Base-by-base conservation (phyloP, 1,140 invertebrate genomes). In the Antheraea pernyi region DNA sequence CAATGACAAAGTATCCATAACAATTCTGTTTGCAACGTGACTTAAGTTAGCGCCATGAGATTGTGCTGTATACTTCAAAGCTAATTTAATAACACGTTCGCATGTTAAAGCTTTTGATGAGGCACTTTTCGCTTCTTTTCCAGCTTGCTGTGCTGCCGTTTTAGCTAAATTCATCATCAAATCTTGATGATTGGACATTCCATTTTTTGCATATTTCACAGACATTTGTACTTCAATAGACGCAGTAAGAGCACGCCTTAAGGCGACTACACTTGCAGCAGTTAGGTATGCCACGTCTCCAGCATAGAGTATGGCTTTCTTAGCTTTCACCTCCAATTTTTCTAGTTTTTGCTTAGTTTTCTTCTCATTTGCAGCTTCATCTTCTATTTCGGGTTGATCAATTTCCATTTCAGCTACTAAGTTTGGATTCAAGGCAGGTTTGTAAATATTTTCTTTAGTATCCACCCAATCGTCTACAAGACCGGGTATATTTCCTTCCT, bases 171-270 rank as follows among this genome's bases (percentile, higher is more conserved):
- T 92, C 88, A 90, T 92, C 89, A 92, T 91, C 48, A 91, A 70
- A 68, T 90, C 90, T 76, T 89, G 85, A 72, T 91, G 90, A 77
- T 90, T 90, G 0, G 86, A 82, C 88, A 89, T 89, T 19, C 90
- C 88, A 68, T 85, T 92, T 67, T 88, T 92, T 9, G 88, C 89
- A 69, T 84, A 86, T 53, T 74, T 83, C 0, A 92, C 89, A 13
- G 90, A 91, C 88, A 92, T 92, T 66, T 89, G 79, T 2, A 92
- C 90, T 75, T 91, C 90, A 63, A 91, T 91, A 2, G 89, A 91
- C 7, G 90, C 89, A 0, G 89, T 91, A 22, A 92, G 76, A 6
- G 89, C 88, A 19, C 89, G 81, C 37, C 90, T 83, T 77, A 92
- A 78, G 16, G 90, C 90, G 13, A 92, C 88, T 18, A 92, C 88